Percentiles rank a stretch among this genome's conserved stretches.
These are phyloP conservation scores for Odontomyia ornata DNA, from an alignment of 2,888 invertebrate species.

Conservation along the genomic window DNA sequence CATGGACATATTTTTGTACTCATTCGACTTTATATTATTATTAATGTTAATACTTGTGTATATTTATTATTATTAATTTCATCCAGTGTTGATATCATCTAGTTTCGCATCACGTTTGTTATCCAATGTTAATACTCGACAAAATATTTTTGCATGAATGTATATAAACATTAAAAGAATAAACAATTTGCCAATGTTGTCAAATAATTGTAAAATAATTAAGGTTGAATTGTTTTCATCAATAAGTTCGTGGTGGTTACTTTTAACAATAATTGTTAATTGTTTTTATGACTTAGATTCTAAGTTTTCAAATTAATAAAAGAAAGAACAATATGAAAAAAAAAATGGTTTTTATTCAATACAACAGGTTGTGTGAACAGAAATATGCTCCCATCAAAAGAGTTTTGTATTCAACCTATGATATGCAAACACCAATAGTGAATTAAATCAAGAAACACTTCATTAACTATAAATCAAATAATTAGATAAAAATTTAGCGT, in stretches of 20 bases:
- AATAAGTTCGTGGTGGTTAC: constrained; percentile 31
- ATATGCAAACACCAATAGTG: no score
- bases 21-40: constrained; percentile 31
- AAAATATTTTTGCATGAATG: background rate
- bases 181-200: background rate
- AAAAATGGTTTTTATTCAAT: background rate
- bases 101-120: constrained; percentile 3
- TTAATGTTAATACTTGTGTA: background rate
- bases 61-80: constrained; percentile 25
- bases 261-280: constrained; percentile 23
- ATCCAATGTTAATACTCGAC: constrained; percentile 23
- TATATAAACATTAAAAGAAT: no score
- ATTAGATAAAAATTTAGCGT: no score
- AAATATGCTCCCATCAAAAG: no score
- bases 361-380: no score
- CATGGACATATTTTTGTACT: constrained; percentile 36
- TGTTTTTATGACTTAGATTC: constrained; percentile 16
- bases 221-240: constrained; percentile 11
- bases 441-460: no score
- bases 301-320: background rate
- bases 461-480: no score
- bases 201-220: background rate
- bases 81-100: background rate
- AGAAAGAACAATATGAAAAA: background rate
- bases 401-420: no score